Evolutionary conservation across 2,113 vertebrate species (phyloP).

Genomic region (Misgurnus anguillicaudatus): DNA sequence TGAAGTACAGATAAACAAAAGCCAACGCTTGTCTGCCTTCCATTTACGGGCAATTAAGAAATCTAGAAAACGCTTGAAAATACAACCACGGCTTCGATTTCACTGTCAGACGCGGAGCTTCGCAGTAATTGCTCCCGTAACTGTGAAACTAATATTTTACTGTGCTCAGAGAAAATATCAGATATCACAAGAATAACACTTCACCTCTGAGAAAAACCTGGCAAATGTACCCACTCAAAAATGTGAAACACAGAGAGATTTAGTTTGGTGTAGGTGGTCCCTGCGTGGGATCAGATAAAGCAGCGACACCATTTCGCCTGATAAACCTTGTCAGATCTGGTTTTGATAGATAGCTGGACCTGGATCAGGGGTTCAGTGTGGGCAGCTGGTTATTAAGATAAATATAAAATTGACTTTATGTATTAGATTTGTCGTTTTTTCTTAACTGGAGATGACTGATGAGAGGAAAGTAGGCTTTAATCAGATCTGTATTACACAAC

Average conservation of each 20-base stretch:
- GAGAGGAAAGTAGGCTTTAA: background rate
- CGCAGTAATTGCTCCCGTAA: constrained; percentile 18
- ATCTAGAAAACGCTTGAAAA: constrained; percentile 22
- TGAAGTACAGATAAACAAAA: background rate
- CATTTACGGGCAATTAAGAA: constrained; percentile 22
- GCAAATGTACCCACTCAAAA: constrained; percentile 25
- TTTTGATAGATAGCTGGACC: background rate
- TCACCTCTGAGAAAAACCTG: constrained; percentile 18
- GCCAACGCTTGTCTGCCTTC: background rate
- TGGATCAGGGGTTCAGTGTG: constrained; percentile 6
- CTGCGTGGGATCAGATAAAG: constrained; percentile 16
- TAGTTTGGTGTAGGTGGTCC: constrained; percentile 9
- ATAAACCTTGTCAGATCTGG: constrained; percentile 18
- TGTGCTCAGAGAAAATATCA: constrained; percentile 29
- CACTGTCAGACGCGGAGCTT: constrained; percentile 20
- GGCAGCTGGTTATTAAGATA: constrained; percentile 4
- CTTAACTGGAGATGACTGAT: background rate
- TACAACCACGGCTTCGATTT: constrained; percentile 13
- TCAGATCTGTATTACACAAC: background rate
- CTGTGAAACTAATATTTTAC: constrained; percentile 29
- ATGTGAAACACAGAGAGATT: constrained; percentile 12
- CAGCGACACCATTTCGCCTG: constrained; percentile 22
- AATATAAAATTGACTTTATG: background rate
- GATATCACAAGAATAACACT: constrained; percentile 27
- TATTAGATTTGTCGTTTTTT: background rate